Conservation (phyloP, 2,113 vertebrate genomes). For the Kryptolebias marmoratus region DNA sequence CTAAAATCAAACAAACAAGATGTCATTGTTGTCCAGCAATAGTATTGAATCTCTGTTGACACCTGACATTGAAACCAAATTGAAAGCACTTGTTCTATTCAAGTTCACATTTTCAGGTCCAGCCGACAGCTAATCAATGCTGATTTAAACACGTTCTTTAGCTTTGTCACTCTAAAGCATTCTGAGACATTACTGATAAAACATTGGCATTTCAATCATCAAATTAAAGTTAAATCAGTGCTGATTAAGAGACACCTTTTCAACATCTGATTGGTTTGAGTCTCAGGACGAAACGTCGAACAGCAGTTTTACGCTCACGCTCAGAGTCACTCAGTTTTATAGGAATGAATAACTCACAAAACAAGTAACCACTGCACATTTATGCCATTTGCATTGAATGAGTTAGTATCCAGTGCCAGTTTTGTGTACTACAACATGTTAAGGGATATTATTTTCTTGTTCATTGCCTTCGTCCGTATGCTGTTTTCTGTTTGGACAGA, state of each 20-base stretch:
- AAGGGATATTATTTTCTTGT: slow-evolving; percentile 29
- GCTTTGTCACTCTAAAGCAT: background rate
- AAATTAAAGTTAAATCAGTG: background rate
- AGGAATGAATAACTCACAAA: too few relatives aligned
- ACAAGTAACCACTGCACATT: background rate
- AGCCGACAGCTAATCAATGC: background rate
- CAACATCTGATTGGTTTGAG: background rate
- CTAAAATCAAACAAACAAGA: too few relatives aligned
- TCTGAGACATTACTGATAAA: background rate
- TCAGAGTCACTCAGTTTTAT: too few relatives aligned
- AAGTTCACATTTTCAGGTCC: background rate
- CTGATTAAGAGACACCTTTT: background rate
- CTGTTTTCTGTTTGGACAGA: slow-evolving; percentile 63
- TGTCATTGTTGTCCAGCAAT: background rate
- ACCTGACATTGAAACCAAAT: background rate
- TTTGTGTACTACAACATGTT: background rate
- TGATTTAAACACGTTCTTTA: background rate
- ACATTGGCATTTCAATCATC: background rate
- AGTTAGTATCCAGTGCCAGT: background rate
- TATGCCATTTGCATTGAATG: background rate
- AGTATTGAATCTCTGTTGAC: background rate
- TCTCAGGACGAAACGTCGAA: background rate
- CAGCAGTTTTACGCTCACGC: background rate
- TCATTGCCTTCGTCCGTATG: slow-evolving; percentile 24
- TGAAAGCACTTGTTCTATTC: background rate